phyloP scores from a whole-genome alignment of 1,140 invertebrate genomes.

The Yoshiicerus persimilis region DNA sequence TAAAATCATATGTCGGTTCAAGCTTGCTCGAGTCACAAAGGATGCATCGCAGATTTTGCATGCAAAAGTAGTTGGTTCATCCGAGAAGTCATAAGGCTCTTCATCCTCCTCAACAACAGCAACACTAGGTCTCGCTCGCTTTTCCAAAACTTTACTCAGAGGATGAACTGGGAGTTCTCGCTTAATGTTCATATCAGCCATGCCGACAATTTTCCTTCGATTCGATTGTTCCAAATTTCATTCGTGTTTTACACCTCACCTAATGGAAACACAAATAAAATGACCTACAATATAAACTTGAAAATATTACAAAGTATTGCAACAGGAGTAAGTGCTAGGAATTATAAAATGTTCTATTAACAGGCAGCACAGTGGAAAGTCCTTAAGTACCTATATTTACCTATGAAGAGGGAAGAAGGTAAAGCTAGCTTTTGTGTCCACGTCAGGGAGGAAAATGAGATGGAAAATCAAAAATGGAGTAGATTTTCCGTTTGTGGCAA shows the following conservation, averaged over 20 bases:
- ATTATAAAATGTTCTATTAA: too few species aligned
- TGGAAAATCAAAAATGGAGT: neutral
- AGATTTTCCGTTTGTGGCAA: neutral
- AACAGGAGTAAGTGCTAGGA: too few species aligned
- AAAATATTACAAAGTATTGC: too few species aligned
- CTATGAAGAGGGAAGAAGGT: neutral
- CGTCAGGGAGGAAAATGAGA: neutral
- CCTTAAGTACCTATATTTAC: neutral
- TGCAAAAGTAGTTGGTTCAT: constrained; percentile 25
- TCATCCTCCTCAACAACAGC: neutral
- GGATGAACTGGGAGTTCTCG: neutral
- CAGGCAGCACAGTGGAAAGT: too few species aligned
- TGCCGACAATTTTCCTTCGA: neutral
- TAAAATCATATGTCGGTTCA: constrained; percentile 35
- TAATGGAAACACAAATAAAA: too few species aligned
- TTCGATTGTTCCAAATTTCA: neutral
- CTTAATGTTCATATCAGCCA: neutral
- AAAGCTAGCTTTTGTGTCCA: neutral
- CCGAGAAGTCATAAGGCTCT: neutral
- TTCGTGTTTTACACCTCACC: too few species aligned
- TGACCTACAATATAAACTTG: too few species aligned
- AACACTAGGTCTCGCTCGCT: neutral
- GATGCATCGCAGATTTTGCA: constrained; percentile 28
- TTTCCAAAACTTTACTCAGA: neutral
- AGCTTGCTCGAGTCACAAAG: constrained; percentile 39